Percentiles rank a stretch among this genome's conserved stretches.
Evolutionary conservation across 1,140 invertebrate genomes (phyloP).

Genomic region (Pseudoatta argentina): DNA sequence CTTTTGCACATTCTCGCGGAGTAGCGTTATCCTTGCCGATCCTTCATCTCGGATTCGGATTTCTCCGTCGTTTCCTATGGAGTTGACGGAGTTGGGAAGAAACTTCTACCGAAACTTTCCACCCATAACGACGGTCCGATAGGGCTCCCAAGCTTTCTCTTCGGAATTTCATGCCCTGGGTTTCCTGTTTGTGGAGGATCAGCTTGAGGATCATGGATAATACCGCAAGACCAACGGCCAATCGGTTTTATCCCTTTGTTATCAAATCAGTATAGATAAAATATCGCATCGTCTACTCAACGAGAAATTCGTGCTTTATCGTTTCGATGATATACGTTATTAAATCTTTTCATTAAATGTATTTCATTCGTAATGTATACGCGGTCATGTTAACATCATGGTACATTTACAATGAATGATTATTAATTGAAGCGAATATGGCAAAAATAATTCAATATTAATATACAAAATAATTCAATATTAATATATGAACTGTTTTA

Average conservation of each 20-base stretch:
- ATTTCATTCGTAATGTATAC: constrained; percentile 33
- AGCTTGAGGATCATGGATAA: constrained; percentile 75
- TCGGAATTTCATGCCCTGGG: constrained; percentile 69
- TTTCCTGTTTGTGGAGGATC: constrained; percentile 72
- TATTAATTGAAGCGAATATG: constrained; percentile 33
- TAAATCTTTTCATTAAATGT: constrained; percentile 56
- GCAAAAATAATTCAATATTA: constrained; percentile 25
- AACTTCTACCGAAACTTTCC: constrained; percentile 80
- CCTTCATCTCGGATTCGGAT: constrained; percentile 76
- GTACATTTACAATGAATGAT: constrained; percentile 38
- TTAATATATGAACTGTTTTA: constrained; percentile 38
- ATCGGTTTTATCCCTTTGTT: constrained; percentile 65
- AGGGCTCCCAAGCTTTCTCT: constrained; percentile 75
- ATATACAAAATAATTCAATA: constrained; percentile 19
- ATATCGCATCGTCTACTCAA: constrained; percentile 37
- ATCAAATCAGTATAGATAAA: constrained; percentile 59
- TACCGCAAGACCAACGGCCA: constrained; percentile 65
- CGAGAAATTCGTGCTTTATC: constrained; percentile 46
- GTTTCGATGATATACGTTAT: constrained; percentile 35
- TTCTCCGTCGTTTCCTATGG: constrained; percentile 70
- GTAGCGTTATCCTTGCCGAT: constrained; percentile 42
- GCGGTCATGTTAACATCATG: constrained; percentile 28
- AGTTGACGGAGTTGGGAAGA: constrained; percentile 77
- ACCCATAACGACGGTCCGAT: constrained; percentile 77
- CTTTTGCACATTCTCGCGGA: constrained; percentile 51